Evolutionary conservation across 2,888 invertebrate genomes (phyloP).

Genomic region (Ichneumon xanthorius): DNA sequence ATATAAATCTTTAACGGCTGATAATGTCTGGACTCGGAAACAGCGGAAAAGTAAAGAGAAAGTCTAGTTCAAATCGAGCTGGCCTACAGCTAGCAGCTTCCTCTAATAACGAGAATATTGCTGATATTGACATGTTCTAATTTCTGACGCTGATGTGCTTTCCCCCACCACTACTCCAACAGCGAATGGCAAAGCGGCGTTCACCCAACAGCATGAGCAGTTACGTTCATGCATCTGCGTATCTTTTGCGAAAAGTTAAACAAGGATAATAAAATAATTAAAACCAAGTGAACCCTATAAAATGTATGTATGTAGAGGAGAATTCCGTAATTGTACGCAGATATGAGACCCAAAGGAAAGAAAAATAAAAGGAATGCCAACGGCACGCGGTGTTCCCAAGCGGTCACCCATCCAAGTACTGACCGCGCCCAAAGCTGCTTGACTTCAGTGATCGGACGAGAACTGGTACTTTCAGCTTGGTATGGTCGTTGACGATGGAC

Average conservation of each 20-base stretch:
- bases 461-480: no score
- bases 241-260: neutral
- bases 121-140: neutral
- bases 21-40: slow-evolving; percentile 76
- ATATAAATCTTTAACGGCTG: neutral
- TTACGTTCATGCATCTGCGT: neutral
- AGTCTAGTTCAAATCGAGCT: slow-evolving; percentile 86
- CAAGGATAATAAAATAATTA: neutral
- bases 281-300: no score
- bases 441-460: no score
- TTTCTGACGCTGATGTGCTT: neutral
- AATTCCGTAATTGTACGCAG: no score
- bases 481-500: no score
- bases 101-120: slow-evolving; percentile 71
- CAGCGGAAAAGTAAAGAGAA: slow-evolving; percentile 74
- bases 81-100: slow-evolving; percentile 87
- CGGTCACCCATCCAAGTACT: no score
- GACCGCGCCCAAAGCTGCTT: no score
- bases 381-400: no score
- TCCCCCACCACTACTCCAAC: neutral
- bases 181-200: neutral
- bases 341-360: no score
- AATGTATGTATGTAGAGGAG: no score
- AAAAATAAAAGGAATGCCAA: no score
- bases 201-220: neutral